Evolutionary conservation across 2,113 vertebrate species (phyloP).

Genomic region (Agelaius tricolor): DNA sequence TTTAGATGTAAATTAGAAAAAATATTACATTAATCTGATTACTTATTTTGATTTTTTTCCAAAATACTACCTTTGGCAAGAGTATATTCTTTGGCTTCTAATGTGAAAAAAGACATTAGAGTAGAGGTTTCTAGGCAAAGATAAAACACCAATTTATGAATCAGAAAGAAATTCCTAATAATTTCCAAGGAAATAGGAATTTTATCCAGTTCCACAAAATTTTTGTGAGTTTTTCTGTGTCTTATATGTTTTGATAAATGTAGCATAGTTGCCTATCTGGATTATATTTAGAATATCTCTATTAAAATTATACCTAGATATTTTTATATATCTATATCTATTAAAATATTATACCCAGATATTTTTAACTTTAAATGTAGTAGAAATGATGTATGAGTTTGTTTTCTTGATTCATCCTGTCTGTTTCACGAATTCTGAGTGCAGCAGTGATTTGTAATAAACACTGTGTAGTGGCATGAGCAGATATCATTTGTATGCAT

Average conservation of each 20-base stretch:
- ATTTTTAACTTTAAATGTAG: not conserved
- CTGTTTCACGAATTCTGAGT: not conserved
- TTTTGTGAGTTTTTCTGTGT: not conserved
- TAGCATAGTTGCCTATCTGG: accelerated
- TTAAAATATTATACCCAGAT: not conserved
- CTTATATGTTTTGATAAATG: not conserved
- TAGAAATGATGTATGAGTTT: not conserved
- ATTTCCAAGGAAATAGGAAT: not conserved
- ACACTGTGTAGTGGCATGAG: not conserved
- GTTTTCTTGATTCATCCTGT: not conserved
- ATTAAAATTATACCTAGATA: not conserved
- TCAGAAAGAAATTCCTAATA: not conserved
- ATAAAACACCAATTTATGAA: not conserved
- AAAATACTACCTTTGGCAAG: not conserved
- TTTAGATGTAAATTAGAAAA: not conserved
- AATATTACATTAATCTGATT: not conserved
- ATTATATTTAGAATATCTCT: not conserved
- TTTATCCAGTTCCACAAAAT: not conserved
- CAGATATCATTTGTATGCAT: not conserved
- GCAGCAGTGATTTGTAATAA: not conserved
- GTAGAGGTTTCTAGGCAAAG: not conserved
- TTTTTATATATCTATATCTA: not conserved
- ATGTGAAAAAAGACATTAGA: not conserved
- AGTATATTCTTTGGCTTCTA: not conserved
- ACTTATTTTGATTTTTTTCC: not conserved